Base-by-base conservation (phyloP, 2,888 invertebrate genomes). In the Ormyrus nitidulus region DNA sequence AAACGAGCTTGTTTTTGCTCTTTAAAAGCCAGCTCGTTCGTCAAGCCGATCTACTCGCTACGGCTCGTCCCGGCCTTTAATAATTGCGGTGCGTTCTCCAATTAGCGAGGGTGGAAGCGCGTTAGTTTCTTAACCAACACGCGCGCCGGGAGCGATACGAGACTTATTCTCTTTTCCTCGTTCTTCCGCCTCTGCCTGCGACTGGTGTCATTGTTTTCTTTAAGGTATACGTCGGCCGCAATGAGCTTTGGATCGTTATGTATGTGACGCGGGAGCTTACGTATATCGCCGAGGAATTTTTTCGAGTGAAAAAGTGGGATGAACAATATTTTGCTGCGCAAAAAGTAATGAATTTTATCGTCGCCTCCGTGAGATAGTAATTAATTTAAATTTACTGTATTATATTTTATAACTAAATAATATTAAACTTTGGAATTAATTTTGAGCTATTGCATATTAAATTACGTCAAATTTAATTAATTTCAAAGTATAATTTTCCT, bases 11-110 rank as follows among this genome's bases (percentile, higher is more conserved):
- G 74, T 79, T 75, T 75, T 59, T 75, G 59, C 71, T 65, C 75
- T 75, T 79, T 75, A 79, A 79, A 64, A 19, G 71, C 49, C 54
- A 46, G 59, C 54, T 71, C 70, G 54, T 79, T 79, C 79, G 79
- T 79, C 71, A 66, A 69, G 66, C 34, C 34, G 53, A 34, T 44
- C 44, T 44, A 9, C 54, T 2, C 48, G 19, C 34, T 4, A 0
- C 34, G 11, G 6, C 74, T 66, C 34, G 49, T 51, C 44, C 56
- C 48, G 13, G 19, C 54, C 44, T 61, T 65, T 64, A 72, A 80
- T 72, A 77, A 77, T 80, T 64, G 68, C 77, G 64, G 77, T 54
- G 56, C 80, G 80, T 80, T 73, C 77, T 80, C 77, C 73, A 77
- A 80, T 80, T 80, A 77, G 80, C 72, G 69, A 54, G 68, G 72